Conservation (phyloP, 2,797 vertebrate genomes). For the Leucoraja ocellata region DNA sequence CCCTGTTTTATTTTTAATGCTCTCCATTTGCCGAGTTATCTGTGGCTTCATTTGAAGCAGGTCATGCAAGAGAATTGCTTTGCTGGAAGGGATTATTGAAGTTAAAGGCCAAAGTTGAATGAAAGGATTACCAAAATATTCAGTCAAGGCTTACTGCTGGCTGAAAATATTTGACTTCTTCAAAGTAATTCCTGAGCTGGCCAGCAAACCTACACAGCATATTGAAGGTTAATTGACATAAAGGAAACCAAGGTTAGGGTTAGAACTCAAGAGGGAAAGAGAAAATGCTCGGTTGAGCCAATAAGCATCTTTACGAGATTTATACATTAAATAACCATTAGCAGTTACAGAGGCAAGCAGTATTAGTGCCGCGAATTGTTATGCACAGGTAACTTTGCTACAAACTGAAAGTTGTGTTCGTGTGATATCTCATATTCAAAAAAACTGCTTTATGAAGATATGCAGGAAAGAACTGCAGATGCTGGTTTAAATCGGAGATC, state of each 20-base stretch:
- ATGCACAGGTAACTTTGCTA: too few relatives aligned
- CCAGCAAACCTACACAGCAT: neutral
- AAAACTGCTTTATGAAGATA: too few relatives aligned
- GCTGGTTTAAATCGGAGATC: too few relatives aligned
- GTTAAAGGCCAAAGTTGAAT: constrained; percentile 24
- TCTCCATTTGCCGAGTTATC: neutral
- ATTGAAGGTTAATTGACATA: neutral
- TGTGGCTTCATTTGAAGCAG: neutral
- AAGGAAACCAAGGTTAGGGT: neutral
- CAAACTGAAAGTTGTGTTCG: neutral
- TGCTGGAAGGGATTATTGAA: neutral
- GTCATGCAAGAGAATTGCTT: neutral
- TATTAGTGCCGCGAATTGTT: too few relatives aligned
- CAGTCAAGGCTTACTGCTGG: neutral
- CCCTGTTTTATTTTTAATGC: neutral
- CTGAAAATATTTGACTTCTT: constrained; percentile 21
- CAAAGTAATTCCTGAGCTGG: neutral
- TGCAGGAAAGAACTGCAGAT: too few relatives aligned
- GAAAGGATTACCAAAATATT: constrained; percentile 8
- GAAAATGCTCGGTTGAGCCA: neutral
- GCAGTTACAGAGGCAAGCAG: neutral
- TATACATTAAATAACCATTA: neutral
- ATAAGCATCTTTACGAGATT: neutral
- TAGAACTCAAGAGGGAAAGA: neutral
- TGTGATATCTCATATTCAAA: neutral